Percentiles rank a stretch among this genome's conserved stretches.
Evolutionary conservation across 2,888 invertebrate species (phyloP).

Genomic region (Corbicula japonica): DNA sequence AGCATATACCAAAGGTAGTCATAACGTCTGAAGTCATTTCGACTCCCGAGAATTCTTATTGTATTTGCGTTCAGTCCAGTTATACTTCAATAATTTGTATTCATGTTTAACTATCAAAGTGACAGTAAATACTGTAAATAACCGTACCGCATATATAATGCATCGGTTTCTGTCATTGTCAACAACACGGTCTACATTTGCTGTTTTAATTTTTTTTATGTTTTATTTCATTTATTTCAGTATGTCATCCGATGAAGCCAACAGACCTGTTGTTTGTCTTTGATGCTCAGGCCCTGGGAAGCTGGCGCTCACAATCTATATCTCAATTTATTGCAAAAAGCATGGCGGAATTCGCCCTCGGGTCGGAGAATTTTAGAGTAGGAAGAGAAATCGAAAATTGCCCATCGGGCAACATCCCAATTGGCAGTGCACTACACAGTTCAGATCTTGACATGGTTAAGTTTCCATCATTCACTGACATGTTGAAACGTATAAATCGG

Average conservation of each 20-base stretch:
- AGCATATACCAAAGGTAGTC: no score
- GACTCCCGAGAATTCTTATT: no score
- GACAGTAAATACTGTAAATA: no score
- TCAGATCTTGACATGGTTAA: constrained; percentile 49
- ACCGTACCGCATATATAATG: no score
- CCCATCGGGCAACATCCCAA: constrained; percentile 58
- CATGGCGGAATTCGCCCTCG: constrained; percentile 52
- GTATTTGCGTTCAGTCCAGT: no score
- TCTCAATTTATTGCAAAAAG: constrained; percentile 64
- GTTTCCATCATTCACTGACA: constrained; percentile 58
- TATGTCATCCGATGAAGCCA: constrained; percentile 53
- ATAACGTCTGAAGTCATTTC: no score
- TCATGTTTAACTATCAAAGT: no score
- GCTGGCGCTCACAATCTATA: constrained; percentile 64
- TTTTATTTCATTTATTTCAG: constrained; percentile 50
- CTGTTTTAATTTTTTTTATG: no score
- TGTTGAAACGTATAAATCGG: constrained; percentile 57
- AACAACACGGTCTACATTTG: no score
- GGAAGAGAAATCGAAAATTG: constrained; percentile 68
- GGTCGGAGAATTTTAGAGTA: constrained; percentile 57
- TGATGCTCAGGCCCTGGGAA: constrained; percentile 69
- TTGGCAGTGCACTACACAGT: constrained; percentile 54
- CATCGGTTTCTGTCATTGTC: no score
- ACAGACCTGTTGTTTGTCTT: constrained; percentile 71
- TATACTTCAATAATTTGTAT: no score